Evolutionary conservation across 2,797 vertebrate genomes (phyloP).

Genomic region (Platalea minor): DNA sequence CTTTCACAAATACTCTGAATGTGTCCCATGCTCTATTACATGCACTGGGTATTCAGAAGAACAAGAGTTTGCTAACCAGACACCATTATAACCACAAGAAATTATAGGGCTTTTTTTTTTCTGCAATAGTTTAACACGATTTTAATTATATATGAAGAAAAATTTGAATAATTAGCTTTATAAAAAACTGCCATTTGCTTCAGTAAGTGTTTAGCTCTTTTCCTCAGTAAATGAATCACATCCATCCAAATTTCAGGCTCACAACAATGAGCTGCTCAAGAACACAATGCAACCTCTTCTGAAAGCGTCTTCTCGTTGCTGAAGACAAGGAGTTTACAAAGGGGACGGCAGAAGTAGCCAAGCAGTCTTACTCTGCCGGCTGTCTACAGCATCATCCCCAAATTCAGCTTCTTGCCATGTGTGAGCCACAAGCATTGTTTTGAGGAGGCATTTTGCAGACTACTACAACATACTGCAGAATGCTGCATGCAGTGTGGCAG

Average conservation of each 20-base stretch:
- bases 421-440: neutral
- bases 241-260: conserved; percentile 47
- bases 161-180: conserved; percentile 42
- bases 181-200: conserved; percentile 41
- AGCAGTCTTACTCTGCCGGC: neutral
- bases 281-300: neutral
- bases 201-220: conserved; percentile 39
- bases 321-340: neutral
- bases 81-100: conserved; percentile 27
- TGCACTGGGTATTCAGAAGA: conserved; percentile 6
- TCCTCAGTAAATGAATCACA: conserved; percentile 36
- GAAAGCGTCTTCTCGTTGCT: neutral
- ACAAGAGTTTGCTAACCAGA: neutral
- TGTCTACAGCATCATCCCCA: neutral
- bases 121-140: conserved; percentile 24
- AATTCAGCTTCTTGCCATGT: neutral
- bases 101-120: neutral
- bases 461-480: neutral
- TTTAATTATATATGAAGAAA: conserved; percentile 63
- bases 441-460: neutral
- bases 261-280: conserved; percentile 37
- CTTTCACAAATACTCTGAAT: conserved; percentile 33
- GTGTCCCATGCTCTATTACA: neutral
- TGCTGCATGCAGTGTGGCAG: neutral
- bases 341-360: neutral